Evolutionary conservation across 23 tunicate species (phyloP), one percentile per base, ranked within the genome.

Genomic region (Corella eumyota): DNA sequence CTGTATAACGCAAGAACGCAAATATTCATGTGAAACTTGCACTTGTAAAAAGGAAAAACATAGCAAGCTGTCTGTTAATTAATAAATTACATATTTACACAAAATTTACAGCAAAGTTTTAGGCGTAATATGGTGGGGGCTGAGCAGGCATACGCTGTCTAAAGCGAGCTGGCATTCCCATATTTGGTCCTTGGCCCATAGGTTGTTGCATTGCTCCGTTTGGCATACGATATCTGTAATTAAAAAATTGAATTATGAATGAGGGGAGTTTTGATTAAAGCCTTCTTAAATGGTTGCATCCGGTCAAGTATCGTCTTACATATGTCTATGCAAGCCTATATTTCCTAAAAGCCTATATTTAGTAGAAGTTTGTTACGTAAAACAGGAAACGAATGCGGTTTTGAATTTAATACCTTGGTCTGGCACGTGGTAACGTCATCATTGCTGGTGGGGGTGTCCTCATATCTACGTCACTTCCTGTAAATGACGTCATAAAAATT

Each of bases 401-500:
- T n/a, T n/a, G n/a, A n/a, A n/a, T n/a, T 40, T 15, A 11, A 40
- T 50, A 54, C 60, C 60, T 54, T 25, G 60, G 30, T 22, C 60
- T 34, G 34, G 29, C 29, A 25, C 3, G 1, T 24, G 34, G 60
- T 2, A 33, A 33, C 60, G 29, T 54, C 30, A 33, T 54, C 60
- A 54, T 54, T 34, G 29, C 29, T 24, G 27, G 60, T 2, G 60
- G 60, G 30, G 29, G 29, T 17, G 60, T 32, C 23, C 29, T 6
- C 60, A 54, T 54, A 21, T 54, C 29, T 54, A n/a, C 60, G 60
- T 54, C 60, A 54, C 29, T 54, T 17, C 60, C 60, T 54, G 29
- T 26, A 48, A 3, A 48, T 48, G 54, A 48, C 54, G 54, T 48
- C n/a, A n/a, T n/a, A n/a, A n/a, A n/a, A n/a, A n/a, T n/a, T n/a